Evolutionary conservation across 2,888 invertebrate genomes (phyloP).

Genomic region (Tromatobia lineatoria): DNA sequence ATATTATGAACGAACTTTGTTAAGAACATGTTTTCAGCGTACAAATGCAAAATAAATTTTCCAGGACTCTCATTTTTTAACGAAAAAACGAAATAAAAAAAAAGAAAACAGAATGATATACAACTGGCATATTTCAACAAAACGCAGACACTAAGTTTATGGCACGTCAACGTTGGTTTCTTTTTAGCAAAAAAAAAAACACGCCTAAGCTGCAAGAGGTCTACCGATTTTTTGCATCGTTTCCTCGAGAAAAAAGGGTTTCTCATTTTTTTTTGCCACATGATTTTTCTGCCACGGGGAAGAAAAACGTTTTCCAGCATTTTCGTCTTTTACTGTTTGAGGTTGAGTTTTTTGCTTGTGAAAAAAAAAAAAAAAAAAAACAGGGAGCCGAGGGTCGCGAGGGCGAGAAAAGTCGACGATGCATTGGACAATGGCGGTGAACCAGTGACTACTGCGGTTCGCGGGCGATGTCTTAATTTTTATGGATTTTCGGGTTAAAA

Average conservation of each 20-base stretch:
- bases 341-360: conserved; percentile 75
- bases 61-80: neutral
- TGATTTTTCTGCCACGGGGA: conserved; percentile 22
- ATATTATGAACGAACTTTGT: neutral
- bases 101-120: conserved; percentile 51
- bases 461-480: conserved; percentile 79
- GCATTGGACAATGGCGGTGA: conserved; percentile 71
- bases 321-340: conserved; percentile 71
- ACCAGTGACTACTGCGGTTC: conserved; percentile 66
- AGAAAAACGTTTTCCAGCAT: conserved; percentile 44
- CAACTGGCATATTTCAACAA: conserved; percentile 57
- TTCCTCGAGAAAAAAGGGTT: conserved; percentile 40
- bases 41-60: neutral
- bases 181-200: conserved; percentile 54
- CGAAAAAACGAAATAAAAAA: neutral
- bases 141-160: conserved; percentile 66
- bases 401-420: conserved; percentile 37
- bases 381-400: conserved; percentile 40
- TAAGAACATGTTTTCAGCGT: neutral
- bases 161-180: conserved; percentile 45
- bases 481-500: conserved; percentile 79
- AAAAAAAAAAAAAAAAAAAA: conserved; percentile 73
- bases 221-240: conserved; percentile 40
- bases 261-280: conserved; percentile 53
- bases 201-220: conserved; percentile 29